phyloP scores from a whole-genome alignment of 2,888 invertebrate genomes.

The Apodemia hepburni region DNA sequence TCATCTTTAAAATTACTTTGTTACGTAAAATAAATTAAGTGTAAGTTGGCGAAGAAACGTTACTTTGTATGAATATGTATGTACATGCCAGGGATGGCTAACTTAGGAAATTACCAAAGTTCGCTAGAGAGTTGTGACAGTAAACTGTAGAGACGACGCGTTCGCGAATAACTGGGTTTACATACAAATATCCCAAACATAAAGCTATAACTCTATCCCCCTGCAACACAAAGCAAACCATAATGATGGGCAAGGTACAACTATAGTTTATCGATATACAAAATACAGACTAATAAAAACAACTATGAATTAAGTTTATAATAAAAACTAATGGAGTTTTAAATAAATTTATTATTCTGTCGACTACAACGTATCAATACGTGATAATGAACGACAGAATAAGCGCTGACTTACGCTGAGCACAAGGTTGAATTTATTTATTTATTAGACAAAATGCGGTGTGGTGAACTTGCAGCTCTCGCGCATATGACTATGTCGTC shows the following conservation, averaged over 20 bases:
- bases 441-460: no score
- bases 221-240: not conserved
- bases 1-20: no score
- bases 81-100: not conserved
- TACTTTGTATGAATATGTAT: constrained; percentile 4
- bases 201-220: constrained; percentile 2
- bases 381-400: no score
- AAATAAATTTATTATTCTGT: no score
- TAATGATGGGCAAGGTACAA: not conserved
- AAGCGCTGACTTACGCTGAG: no score
- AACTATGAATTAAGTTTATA: no score
- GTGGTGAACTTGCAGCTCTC: no score
- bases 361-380: no score
- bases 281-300: not conserved
- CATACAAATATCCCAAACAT: constrained; percentile 8
- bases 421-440: no score
- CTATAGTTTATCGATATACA: not conserved
- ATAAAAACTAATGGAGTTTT: no score
- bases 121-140: constrained; percentile 6
- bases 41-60: not conserved
- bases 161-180: constrained; percentile 14
- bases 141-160: constrained; percentile 13
- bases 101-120: constrained; percentile 12
- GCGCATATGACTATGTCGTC: no score
- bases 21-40: not conserved